Evolutionary conservation across 2,113 vertebrate genomes (phyloP).

Genomic region (Paratilapia polleni): DNA sequence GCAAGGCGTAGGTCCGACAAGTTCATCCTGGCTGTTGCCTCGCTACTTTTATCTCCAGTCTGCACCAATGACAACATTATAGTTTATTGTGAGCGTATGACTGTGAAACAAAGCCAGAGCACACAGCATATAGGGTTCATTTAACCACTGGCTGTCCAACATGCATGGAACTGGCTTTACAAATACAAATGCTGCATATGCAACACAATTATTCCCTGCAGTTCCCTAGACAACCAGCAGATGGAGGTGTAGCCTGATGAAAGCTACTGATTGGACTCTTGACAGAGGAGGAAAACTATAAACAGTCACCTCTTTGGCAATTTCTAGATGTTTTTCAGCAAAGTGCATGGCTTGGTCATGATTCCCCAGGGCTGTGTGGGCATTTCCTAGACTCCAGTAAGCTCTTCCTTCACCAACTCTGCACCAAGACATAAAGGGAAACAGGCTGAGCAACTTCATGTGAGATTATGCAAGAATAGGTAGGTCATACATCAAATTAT

Average conservation of each 20-base stretch:
- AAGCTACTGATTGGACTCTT: background rate
- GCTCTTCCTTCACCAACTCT: slow-evolving; percentile 95
- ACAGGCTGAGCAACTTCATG: slow-evolving; percentile 47
- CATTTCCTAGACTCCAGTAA: slow-evolving; percentile 98
- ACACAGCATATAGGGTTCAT: background rate
- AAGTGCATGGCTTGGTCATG: slow-evolving; percentile 94
- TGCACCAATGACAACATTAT: slow-evolving; percentile 37
- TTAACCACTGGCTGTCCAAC: background rate
- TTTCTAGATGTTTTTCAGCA: slow-evolving; percentile 95
- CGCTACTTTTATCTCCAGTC: slow-evolving; percentile 89
- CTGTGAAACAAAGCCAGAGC: background rate
- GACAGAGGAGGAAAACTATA: slow-evolving; percentile 29
- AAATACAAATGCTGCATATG: background rate
- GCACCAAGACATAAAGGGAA: slow-evolving; percentile 59
- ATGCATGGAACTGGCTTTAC: background rate
- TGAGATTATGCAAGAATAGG: slow-evolving; percentile 38
- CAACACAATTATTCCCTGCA: background rate
- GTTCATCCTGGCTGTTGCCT: slow-evolving; percentile 92
- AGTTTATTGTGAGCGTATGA: background rate
- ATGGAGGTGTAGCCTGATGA: slow-evolving; percentile 38
- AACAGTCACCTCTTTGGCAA: slow-evolving; percentile 92
- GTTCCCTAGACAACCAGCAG: slow-evolving; percentile 50
- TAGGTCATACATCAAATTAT: background rate
- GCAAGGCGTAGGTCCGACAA: slow-evolving; percentile 93
- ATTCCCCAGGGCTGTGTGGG: slow-evolving; percentile 94